Percentiles rank a stretch among this genome's conserved stretches.
phyloP scores from a whole-genome alignment of 1,140 invertebrate genomes.

The Diprion similis region DNA sequence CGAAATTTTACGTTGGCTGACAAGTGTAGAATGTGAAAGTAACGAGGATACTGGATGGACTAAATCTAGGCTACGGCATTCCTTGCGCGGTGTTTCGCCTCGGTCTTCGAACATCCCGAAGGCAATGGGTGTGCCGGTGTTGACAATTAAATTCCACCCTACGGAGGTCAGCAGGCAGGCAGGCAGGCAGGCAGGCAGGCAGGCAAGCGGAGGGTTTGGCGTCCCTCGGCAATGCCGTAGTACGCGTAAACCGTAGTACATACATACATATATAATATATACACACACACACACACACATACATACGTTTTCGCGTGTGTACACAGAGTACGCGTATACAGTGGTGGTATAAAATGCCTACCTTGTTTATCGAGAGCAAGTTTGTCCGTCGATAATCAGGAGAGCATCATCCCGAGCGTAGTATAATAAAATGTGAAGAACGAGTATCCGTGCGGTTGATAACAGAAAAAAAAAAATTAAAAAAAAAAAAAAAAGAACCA shows the following conservation, averaged over 20 bases:
- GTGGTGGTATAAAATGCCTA: neutral
- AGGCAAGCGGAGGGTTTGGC: neutral
- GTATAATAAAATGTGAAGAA: neutral
- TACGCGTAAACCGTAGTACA: no score
- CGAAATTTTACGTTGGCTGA: neutral
- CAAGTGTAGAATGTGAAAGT: slow-evolving; percentile 17
- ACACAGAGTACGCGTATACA: neutral
- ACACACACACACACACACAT: no score
- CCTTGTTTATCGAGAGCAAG: neutral
- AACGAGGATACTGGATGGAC: slow-evolving; percentile 24
- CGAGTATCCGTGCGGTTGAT: neutral
- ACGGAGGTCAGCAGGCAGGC: no score
- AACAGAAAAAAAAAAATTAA: neutral
- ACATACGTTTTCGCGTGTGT: no score
- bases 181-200: no score
- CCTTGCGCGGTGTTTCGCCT: slow-evolving; percentile 15
- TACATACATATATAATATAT: no score
- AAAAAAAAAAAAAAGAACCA: neutral
- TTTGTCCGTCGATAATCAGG: slow-evolving; percentile 20
- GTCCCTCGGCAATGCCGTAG: neutral
- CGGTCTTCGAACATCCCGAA: slow-evolving; percentile 2
- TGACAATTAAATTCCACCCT: slow-evolving; percentile 32
- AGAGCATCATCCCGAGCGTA: slow-evolving; percentile 18
- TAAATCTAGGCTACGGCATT: slow-evolving; percentile 35
- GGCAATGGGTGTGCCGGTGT: slow-evolving; percentile 34